Evolutionary conservation across 2,113 vertebrate species (phyloP).

Genomic region (Lasiurus borealis): DNA sequence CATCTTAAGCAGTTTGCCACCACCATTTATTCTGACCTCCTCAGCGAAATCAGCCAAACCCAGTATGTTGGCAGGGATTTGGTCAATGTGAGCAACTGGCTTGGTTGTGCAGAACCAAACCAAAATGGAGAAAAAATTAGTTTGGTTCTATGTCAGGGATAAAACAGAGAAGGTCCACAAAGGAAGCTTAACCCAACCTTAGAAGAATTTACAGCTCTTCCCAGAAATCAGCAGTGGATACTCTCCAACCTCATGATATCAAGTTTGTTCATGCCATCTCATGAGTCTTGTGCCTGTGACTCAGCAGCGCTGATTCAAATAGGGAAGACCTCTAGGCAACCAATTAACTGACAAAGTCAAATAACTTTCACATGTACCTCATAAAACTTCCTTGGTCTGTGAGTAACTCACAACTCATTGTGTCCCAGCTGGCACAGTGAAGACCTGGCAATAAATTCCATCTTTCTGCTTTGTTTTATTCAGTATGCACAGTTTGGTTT

Average conservation of each 20-base stretch:
- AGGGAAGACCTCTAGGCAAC: background rate
- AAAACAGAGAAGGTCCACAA: background rate
- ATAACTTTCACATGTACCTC: background rate
- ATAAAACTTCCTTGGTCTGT: background rate
- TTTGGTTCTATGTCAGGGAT: background rate
- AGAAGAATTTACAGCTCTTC: background rate
- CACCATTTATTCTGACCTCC: conserved; percentile 93
- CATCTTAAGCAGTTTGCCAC: conserved; percentile 94
- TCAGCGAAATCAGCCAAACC: conserved; percentile 94
- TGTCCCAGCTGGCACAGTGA: background rate
- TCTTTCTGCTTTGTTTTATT: background rate
- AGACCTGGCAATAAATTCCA: background rate
- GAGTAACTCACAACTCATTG: background rate
- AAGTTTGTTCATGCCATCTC: background rate
- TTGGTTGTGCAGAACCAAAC: conserved; percentile 84
- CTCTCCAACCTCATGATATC: background rate
- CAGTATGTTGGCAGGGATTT: conserved; percentile 94
- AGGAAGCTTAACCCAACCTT: background rate
- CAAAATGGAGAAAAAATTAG: too few species aligned
- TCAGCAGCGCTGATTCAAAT: background rate
- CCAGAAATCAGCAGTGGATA: background rate
- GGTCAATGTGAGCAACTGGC: conserved; percentile 96
- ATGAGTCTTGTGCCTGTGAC: background rate
- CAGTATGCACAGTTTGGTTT: background rate
- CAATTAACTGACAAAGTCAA: background rate